Evolutionary conservation across 2,888 invertebrate species (phyloP), one percentile per base, ranked within the genome.

Genomic region (Drosophila quinaria): DNA sequence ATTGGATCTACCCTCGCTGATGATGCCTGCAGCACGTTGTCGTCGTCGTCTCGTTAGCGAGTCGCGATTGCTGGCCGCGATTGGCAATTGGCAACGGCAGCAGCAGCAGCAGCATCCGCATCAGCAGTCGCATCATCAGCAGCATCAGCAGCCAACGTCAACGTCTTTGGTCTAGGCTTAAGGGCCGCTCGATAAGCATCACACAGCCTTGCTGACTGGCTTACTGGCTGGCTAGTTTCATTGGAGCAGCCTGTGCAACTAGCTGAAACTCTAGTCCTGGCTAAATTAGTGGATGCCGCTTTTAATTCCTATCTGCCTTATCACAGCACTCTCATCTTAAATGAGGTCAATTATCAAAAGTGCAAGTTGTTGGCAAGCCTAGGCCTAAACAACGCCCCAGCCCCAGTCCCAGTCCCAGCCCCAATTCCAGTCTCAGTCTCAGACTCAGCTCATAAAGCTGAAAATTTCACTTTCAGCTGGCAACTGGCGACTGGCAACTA

Each of bases 331-430:
- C 75, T 47, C 88, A 90, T 88, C 89, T 90, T 82, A 89, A 90
- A 90, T 83, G 87, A 90, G 90, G 90, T 90, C 89, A 86, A 86
- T 86, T 87, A 90, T 90, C 84, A 88, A 88, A 90, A 90, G 90
- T 90, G 84, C 84, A 84, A 89, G 83, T 90, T 88, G 86, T 71
- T 70, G 54, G 47, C 64, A 64, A 61, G 61, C 54, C 59, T 47
- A 55, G 49, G 65, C 51, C 62, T 22, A 19, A 46, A 25, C 39
- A 35, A 17, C 8, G 50, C 17, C 31, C 5, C 17, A 10, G 10
- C 15, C 35, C 13, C 44, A 29, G 50, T n/a, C 31, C 5, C 17
- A 10, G 10, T 13, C 35, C 13, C 44, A 29, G 59, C 25, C 33
- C 46, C 31, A 15, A 39, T 8, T 31, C n/a, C 15, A 15, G 19